These are phyloP conservation scores for Amblyjoppa proteus DNA, from an alignment of 2,888 invertebrate species.

Conservation along the genomic window DNA sequence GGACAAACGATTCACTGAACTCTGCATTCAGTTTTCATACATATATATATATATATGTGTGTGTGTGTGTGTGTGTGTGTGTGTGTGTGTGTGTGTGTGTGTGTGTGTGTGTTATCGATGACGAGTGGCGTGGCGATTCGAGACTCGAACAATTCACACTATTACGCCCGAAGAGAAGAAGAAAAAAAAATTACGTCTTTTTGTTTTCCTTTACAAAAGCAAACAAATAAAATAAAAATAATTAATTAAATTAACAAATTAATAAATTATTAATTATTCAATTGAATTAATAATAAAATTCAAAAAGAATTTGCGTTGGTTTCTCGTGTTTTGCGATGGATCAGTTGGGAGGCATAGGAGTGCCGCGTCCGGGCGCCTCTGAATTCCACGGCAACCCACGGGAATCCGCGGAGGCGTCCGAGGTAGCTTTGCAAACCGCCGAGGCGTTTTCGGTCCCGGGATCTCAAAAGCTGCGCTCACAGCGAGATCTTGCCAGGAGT, in stretches of 20 bases:
- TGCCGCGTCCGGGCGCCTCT: too few relatives aligned
- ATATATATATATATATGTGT: not conserved
- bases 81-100: not conserved
- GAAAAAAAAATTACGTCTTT: not conserved
- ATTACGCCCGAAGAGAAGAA: not conserved
- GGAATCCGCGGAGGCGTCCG: too few relatives aligned
- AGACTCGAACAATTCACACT: not conserved
- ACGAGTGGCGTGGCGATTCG: slow-evolving; percentile 1
- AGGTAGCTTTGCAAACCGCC: too few relatives aligned
- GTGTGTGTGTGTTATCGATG: not conserved
- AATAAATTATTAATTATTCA: too few relatives aligned
- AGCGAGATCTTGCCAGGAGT: slow-evolving; percentile 1
- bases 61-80: not conserved
- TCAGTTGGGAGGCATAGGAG: too few relatives aligned
- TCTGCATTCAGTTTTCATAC: not conserved
- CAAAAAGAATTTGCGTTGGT: too few relatives aligned
- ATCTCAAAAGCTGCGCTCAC: not conserved
- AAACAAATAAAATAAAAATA: too few relatives aligned
- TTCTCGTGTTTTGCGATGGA: too few relatives aligned
- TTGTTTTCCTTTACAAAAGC: too few relatives aligned
- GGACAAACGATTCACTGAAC: slow-evolving; percentile 24
- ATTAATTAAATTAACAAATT: too few relatives aligned
- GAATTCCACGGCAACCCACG: too few relatives aligned
- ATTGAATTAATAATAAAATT: too few relatives aligned
- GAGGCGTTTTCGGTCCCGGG: not conserved